Base-by-base conservation (phyloP, 2,113 vertebrate genomes). In the Amazona guildingii region DNA sequence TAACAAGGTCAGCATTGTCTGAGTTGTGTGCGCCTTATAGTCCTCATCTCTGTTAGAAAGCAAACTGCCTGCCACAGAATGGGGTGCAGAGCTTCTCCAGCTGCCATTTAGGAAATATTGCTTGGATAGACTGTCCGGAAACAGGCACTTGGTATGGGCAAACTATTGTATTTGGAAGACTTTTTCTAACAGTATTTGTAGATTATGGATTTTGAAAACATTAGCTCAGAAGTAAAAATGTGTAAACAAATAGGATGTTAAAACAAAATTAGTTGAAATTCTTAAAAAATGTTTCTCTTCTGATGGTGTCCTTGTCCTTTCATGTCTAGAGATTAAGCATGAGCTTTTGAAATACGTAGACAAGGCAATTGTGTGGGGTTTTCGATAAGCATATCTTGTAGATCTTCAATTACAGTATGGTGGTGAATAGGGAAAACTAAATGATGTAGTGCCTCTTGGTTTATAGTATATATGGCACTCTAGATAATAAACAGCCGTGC, bases 341-440 rank as follows among this genome's bases (percentile, higher is more conserved):
- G 21, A 90, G 48, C 62, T 92, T 93, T 77, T 66, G 59, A 83
- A 96, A 94, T 80, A 76, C 2, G 1, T 29, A 78, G 86, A 43
- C 59, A 70, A 78, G 4, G 0, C 37, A 78, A 7, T 41, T 81
- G 46, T 78, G n/a, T 86, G 48, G 10, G 13, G 1, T 67, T 90
- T 91, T 86, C 0, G 55, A 84, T 95, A 96, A 92, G 80, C n/a
- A 17, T 88, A 94, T 96, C 91, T 62, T 68, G 61, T 68, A 78
- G 76, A 92, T 94, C 91, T 94, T 95, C 86, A 94, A 81, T 95
- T 88, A 88, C 46, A 84, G n/a, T 63, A 11, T 44, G 46, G 48
- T 24, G 51, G 44, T 31, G 54, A 95, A 78, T 25, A 90, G 73
- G 86, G 55, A 81, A 93, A 70, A 78, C 10, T 31, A 77, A 91